Conservation (phyloP, 1,140 invertebrate genomes). For the Gonioctena quinquepunctata region DNA sequence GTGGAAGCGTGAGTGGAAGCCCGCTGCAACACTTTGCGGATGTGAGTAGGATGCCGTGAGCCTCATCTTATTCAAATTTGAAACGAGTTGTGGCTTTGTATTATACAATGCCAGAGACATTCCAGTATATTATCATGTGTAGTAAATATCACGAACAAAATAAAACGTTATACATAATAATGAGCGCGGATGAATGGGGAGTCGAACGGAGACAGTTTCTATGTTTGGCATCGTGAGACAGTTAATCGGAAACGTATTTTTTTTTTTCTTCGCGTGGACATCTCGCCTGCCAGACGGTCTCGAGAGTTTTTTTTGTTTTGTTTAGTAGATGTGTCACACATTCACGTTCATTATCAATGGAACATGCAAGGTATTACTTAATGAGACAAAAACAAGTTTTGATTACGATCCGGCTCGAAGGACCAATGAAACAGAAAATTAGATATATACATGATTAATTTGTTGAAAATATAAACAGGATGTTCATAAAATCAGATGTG, state of each 20-base stretch:
- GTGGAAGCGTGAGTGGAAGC: not conserved
- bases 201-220: not conserved
- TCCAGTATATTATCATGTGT: not conserved
- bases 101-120: not conserved
- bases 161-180: constrained; percentile 10
- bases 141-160: constrained; percentile 5
- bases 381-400: no score
- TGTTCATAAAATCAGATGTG: no score
- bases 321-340: not conserved
- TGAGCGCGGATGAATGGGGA: not conserved
- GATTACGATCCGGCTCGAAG: not conserved
- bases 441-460: no score
- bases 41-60: not conserved
- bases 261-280: not conserved
- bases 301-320: not conserved
- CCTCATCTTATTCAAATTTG: not conserved
- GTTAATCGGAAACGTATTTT: not conserved
- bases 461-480: no score
- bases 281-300: not conserved
- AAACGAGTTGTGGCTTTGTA: not conserved
- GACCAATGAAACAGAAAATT: not conserved
- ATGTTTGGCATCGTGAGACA: not conserved
- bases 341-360: no score
- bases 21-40: not conserved
- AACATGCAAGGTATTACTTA: no score